Percentiles rank a stretch among this genome's conserved stretches.
Evolutionary conservation across 2,797 vertebrate genomes (phyloP).

Genomic region (Lutjanus argentimaculatus): DNA sequence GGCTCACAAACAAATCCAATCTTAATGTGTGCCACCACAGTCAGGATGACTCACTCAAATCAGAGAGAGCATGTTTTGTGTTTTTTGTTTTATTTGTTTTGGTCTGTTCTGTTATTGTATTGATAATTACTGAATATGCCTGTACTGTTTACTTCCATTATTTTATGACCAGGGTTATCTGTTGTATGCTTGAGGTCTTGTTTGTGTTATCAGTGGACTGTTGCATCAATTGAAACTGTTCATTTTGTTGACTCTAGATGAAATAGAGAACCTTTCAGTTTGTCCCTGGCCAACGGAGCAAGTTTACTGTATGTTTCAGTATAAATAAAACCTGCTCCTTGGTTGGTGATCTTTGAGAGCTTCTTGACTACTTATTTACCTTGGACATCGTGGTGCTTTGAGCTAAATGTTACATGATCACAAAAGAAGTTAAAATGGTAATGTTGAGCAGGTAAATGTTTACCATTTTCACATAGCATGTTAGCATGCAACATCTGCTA

Average conservation of each 20-base stretch:
- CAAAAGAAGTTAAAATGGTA: not conserved
- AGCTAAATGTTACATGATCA: too few relatives aligned
- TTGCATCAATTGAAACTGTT: not conserved
- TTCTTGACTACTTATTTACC: not conserved
- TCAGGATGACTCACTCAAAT: not conserved
- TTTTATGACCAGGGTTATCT: not conserved
- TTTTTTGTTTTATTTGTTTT: not conserved
- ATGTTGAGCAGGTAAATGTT: not conserved
- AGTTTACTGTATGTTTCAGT: not conserved
- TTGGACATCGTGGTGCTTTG: too few relatives aligned
- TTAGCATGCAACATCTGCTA: not conserved
- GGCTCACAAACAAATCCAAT: not conserved
- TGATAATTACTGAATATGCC: not conserved
- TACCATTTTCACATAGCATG: not conserved
- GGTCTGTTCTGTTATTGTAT: conserved; percentile 8
- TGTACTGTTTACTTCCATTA: not conserved
- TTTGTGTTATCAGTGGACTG: conserved; percentile 14
- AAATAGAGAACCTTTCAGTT: not conserved
- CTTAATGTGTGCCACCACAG: not conserved
- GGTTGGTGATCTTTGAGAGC: not conserved
- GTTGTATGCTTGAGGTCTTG: not conserved
- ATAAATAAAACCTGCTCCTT: conserved; percentile 31
- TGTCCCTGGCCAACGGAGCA: not conserved
- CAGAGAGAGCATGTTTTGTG: not conserved
- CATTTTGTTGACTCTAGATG: not conserved